Evolutionary conservation across 2,113 vertebrate species (phyloP), one percentile per base, ranked within the genome.

Genomic region (Muntiacus muntjak): DNA sequence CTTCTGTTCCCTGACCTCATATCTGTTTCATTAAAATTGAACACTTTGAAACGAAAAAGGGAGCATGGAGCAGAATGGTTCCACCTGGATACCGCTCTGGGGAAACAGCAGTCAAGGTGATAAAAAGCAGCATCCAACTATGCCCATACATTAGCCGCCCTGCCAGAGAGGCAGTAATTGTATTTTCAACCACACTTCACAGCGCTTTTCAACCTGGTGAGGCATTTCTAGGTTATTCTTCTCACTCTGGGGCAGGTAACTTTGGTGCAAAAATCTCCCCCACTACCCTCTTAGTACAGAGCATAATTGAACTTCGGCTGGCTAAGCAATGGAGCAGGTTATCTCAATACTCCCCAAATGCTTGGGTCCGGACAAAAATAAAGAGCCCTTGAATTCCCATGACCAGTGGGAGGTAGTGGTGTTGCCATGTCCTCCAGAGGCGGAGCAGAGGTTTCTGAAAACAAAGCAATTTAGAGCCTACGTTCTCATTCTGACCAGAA

Each of bases 1-100:
- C 98, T 97, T 93, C 98, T 97, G 95, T 93, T 98, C 96, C 94
- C 97, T 55, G 94, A 97, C 96, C 92, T 98, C 97, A 60, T 97
- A 95, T 97, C 94, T 97, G 92, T 95, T 98, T 97, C 95, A 96
- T 93, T 98, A 97, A 92, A 97, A 93, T 47, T 57, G 93, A 98
- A 97, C 91, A 93, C 78, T 94, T 87, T 67, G 94, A 94, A 95
- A 96, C 0, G 40, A 92, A 81, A 55, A 81, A n/a, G 90, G 84
- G 85, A 57, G 58, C 54, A 15, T 0, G 2, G 43, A 25, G 91
- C 62, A 25, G 94, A 94, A 91, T 91, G 91, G 88, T 40, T 97
- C 88, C 97, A 97, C 97, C 94, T 96, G 91, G 85, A 91, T 47
- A 76, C n/a, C 11, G 67, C 95, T 96, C 94, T 87, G 50, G 98